Evolutionary conservation across 2,888 invertebrate genomes (phyloP), one percentile per base, ranked within the genome.

Genomic region (Drosophila nigricruria): DNA sequence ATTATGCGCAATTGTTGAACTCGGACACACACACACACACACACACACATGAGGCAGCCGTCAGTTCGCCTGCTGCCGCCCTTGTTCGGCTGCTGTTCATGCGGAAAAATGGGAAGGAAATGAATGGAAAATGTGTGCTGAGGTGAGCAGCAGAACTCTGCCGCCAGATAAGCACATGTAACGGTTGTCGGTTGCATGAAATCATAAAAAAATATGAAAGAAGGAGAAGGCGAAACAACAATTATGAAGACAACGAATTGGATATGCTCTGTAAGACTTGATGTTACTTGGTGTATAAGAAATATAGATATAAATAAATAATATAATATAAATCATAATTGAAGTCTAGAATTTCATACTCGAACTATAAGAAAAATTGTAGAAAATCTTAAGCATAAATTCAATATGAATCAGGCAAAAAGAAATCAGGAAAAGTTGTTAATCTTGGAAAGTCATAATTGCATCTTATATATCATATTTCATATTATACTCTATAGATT

Each of bases 1-100:
- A 88, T 83, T 81, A 82, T 89, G 81, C 88, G 77, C 85, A 89
- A 89, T 88, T 89, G 88, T 70, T 82, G 74, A 67, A 43, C 63
- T 58, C 64, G 47, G 63, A 64, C 68, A 42, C 65, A 70, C 58
- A 43, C 23, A 20, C 40, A 40, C 40, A 40, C n/a, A 40, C 40
- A 53, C 60, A 36, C 16, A 53, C 60, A 36, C 32, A 52, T 40
- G 23, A 16, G 50, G 62, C 49, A 66, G 52, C 36, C 50, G 47
- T 40, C 34, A 42, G 47, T 10, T 9, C 16, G 54, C 9, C 53
- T 23, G 27, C 45, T 18, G 63, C 47, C 32, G 12, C 43, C n/a
- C n/a, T n/a, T n/a, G n/a, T n/a, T n/a, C n/a, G n/a, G n/a, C n/a
- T n/a, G n/a, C n/a, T n/a, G n/a, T n/a, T 87, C 85, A 77, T 68